A percentile compares a stretch with the other conserved stretches of the same genome.
These are phyloP conservation scores for Calliopsis andreniformis DNA, from an alignment of 1,140 invertebrate genomes.

Conservation along the genomic window DNA sequence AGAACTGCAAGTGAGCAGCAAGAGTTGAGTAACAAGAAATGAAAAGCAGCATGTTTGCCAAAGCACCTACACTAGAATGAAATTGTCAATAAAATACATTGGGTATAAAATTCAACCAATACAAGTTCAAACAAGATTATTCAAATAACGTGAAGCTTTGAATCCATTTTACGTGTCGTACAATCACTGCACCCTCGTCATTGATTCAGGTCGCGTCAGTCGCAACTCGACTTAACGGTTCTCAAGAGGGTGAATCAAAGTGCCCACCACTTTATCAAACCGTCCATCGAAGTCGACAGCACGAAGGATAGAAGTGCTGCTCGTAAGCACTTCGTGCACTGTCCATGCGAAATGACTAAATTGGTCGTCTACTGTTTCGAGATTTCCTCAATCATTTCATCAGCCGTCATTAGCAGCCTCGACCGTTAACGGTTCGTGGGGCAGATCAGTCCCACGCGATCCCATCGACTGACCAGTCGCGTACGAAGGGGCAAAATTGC, in stretches of 20 bases:
- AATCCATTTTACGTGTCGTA: too few relatives aligned
- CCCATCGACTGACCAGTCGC: conserved; percentile 49
- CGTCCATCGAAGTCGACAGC: conserved; percentile 16
- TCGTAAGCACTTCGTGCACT: not conserved
- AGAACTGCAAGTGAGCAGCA: too few relatives aligned
- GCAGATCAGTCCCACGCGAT: conserved; percentile 68
- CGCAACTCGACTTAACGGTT: not conserved
- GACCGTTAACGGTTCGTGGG: conserved; percentile 48
- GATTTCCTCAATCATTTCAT: conserved; percentile 76
- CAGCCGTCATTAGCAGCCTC: conserved; percentile 54
- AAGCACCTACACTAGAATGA: too few relatives aligned
- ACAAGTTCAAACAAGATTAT: too few relatives aligned
- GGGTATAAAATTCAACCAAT: too few relatives aligned
- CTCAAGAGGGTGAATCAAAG: not conserved
- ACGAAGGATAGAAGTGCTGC: not conserved
- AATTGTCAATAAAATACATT: too few relatives aligned
- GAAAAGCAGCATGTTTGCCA: too few relatives aligned
- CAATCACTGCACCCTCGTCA: not conserved
- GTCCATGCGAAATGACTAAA: conserved; percentile 61
- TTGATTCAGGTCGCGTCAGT: not conserved
- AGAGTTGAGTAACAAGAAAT: too few relatives aligned
- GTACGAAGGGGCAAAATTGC: conserved; percentile 25
- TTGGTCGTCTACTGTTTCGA: conserved; percentile 64
- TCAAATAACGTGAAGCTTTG: too few relatives aligned
- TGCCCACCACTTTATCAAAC: conserved; percentile 9